Evolutionary conservation across 2,888 invertebrate genomes (phyloP).

Genomic region (Perizoma flavofasciatum): DNA sequence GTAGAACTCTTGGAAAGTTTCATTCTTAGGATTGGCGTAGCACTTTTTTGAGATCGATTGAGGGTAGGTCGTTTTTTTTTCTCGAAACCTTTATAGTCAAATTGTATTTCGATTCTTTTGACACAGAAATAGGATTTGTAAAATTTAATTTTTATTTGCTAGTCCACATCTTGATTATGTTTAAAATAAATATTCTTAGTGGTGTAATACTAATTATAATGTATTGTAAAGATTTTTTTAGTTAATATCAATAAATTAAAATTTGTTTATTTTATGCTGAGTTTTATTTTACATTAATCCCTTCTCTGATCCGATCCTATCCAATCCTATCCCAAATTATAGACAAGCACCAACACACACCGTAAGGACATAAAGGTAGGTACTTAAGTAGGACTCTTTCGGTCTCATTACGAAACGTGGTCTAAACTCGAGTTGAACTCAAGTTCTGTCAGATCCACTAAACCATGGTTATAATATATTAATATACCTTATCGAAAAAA

Average conservation of each 20-base stretch:
- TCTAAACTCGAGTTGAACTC: too few species aligned
- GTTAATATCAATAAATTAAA: constrained; percentile 83
- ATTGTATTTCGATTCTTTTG: constrained; percentile 41
- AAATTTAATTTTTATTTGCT: constrained; percentile 80
- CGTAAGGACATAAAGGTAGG: too few species aligned
- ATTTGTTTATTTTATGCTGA: constrained; percentile 80
- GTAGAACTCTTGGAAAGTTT: background rate
- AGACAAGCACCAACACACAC: background rate
- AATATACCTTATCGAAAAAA: too few species aligned
- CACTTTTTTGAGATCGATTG: constrained; percentile 13
- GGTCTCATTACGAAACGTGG: too few species aligned
- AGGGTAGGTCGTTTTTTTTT: constrained; percentile 12
- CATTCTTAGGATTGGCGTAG: constrained; percentile 1
- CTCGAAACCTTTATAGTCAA: constrained; percentile 8
- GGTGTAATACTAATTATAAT: constrained; percentile 83
- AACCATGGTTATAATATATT: too few species aligned
- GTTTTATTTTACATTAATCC: constrained; percentile 53
- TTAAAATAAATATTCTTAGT: constrained; percentile 81
- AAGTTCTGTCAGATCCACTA: too few species aligned
- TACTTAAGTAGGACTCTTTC: too few species aligned
- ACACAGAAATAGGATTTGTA: constrained; percentile 54
- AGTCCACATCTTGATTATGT: constrained; percentile 80
- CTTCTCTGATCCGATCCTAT: too few species aligned
- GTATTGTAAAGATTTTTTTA: constrained; percentile 83
- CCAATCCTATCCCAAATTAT: background rate